phyloP scores from a whole-genome alignment of 1,140 invertebrate species.

The Myzus persicae region DNA sequence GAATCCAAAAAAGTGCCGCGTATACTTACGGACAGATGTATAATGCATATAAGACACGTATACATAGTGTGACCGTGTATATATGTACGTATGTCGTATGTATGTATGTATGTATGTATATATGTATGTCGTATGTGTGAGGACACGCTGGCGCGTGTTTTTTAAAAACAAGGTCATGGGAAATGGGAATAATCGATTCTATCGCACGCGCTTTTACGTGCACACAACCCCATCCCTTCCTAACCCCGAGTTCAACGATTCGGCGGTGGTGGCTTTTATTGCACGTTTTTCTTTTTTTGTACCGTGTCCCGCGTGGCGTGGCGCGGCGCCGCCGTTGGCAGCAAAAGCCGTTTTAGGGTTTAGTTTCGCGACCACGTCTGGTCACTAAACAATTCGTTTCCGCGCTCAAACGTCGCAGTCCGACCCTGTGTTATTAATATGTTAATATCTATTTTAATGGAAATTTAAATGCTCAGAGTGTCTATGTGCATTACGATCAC shows the following conservation, averaged over 20 bases:
- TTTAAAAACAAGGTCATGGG: constrained; percentile 37
- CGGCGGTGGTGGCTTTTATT: not conserved
- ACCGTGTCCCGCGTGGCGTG: not conserved
- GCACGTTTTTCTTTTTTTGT: not conserved
- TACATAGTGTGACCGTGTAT: not conserved
- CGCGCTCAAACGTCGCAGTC: not conserved
- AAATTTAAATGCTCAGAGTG: not conserved
- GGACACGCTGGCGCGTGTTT: not conserved
- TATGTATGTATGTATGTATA: not conserved
- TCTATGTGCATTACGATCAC: not conserved
- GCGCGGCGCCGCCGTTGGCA: not conserved
- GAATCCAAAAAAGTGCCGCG: not conserved
- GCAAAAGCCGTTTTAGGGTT: not conserved
- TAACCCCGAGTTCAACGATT: not conserved
- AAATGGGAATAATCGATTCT: constrained; percentile 29
- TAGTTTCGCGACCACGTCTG: constrained; percentile 1
- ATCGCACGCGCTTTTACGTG: not conserved
- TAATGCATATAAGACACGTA: not conserved
- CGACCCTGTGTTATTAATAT: not conserved
- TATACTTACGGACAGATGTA: not conserved
- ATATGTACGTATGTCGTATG: not conserved
- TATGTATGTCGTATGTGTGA: not conserved
- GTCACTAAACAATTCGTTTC: not conserved
- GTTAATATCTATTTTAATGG: not conserved
- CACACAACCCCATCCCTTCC: not conserved